Percentiles rank a stretch among this genome's conserved stretches.
phyloP scores from a whole-genome alignment of 2,888 invertebrate species.

The Aporophyla lueneburgensis region DNA sequence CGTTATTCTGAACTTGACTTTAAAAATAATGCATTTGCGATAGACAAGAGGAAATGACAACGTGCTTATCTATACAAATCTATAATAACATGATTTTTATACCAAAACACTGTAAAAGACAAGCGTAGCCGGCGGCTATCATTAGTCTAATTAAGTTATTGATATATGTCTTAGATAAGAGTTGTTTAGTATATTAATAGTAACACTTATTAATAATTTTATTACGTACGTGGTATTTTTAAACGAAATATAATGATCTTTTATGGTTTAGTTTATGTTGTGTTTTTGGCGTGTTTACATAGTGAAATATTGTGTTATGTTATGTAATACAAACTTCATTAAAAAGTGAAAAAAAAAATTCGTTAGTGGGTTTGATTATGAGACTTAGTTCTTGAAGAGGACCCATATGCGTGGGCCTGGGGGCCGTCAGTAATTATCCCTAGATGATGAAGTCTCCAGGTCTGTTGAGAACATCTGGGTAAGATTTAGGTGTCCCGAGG shows the following conservation, averaged over 20 bases:
- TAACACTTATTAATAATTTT: not conserved
- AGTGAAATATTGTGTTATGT: not conserved
- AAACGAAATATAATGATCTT: not conserved
- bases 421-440: no score
- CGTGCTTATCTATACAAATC: conserved; percentile 22
- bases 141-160: conserved; percentile 48
- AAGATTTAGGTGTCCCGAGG: no score
- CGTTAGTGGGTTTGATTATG: no score
- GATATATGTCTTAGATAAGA: conserved; percentile 46
- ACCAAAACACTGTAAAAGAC: conserved; percentile 27
- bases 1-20: conserved; percentile 13
- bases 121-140: conserved; percentile 46
- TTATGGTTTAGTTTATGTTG: not conserved
- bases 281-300: conserved; percentile 2
- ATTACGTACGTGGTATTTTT: not conserved
- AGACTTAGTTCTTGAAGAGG: no score
- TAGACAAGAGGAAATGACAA: conserved; percentile 32
- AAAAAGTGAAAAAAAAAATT: no score
- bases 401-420: no score
- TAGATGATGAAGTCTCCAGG: no score
- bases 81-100: conserved; percentile 20
- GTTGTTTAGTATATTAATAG: conserved; percentile 33
- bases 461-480: no score
- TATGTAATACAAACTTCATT: not conserved
- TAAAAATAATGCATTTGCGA: conserved; percentile 25